Conservation (phyloP, 2,888 invertebrate species). For the Leptinotarsa juncta region DNA sequence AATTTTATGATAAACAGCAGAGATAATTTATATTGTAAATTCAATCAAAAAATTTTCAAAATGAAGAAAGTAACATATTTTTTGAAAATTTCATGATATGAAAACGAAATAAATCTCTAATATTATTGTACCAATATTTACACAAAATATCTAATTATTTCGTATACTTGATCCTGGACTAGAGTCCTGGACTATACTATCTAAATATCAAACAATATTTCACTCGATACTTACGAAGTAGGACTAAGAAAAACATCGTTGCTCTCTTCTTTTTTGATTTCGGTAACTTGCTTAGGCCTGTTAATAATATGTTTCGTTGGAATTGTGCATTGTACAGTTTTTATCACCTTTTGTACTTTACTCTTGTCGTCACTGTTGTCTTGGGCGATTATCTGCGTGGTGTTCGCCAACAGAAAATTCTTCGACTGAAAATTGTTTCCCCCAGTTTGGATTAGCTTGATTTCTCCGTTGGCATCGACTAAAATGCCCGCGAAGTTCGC, state of each 20-base stretch:
- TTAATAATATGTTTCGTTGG: conserved; percentile 59
- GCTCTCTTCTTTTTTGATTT: conserved; percentile 73
- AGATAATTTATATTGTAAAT: too few relatives aligned
- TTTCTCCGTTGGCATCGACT: conserved; percentile 73
- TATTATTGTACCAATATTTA: too few relatives aligned
- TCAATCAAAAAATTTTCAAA: too few relatives aligned
- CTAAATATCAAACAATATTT: background rate
- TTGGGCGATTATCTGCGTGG: conserved; percentile 55
- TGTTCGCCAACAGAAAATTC: conserved; percentile 62
- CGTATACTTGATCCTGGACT: too few relatives aligned
- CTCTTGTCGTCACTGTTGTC: conserved; percentile 54
- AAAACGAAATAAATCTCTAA: too few relatives aligned
- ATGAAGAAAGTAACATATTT: too few relatives aligned
- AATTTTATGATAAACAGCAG: too few relatives aligned
- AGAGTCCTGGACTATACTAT: too few relatives aligned
- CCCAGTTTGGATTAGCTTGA: conserved; percentile 72
- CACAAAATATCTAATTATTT: too few relatives aligned
- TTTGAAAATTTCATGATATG: too few relatives aligned
- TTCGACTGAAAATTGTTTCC: conserved; percentile 65
- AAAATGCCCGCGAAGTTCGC: conserved; percentile 71
- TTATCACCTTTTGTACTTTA: conserved; percentile 57
- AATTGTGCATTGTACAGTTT: conserved; percentile 56
- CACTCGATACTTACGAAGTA: conserved; percentile 63
- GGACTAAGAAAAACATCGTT: conserved; percentile 86
- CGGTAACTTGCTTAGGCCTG: conserved; percentile 60